Conservation (phyloP, 2,797 vertebrate species). For the Huso huso region DNA sequence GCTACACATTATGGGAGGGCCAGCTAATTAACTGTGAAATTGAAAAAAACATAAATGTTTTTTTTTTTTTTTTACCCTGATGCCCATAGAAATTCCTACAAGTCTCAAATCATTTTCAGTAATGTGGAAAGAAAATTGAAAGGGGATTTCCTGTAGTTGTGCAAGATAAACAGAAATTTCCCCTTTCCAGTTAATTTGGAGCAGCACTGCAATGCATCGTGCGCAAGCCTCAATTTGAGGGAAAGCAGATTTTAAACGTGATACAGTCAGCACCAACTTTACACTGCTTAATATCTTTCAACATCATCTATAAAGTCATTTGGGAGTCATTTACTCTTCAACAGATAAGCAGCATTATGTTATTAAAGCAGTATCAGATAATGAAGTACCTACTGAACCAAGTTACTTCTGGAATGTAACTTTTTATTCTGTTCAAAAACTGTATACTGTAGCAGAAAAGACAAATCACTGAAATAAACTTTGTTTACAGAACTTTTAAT, state of each 20-base stretch:
- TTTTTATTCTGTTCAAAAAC: too few species aligned
- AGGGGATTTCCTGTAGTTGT: slow-evolving; percentile 1
- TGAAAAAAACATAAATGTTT: too few species aligned
- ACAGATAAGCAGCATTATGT: neutral
- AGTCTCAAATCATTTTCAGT: neutral
- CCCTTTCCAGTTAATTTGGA: neutral
- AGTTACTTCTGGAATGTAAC: too few species aligned
- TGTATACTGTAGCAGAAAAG: too few species aligned
- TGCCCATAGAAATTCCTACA: neutral
- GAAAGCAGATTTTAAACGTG: neutral
- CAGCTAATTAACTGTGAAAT: too few species aligned
- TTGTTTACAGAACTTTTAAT: too few species aligned
- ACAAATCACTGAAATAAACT: too few species aligned
- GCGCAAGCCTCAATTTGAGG: neutral
- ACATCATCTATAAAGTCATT: neutral
- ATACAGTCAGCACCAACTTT: neutral
- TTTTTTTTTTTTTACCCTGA: neutral
- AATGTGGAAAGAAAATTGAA: slow-evolving; percentile 4
- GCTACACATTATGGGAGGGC: too few species aligned
- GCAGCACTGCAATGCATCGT: neutral
- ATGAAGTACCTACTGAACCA: neutral
- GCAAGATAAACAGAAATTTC: slow-evolving; percentile 1
- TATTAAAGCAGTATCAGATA: neutral
- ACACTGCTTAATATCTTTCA: neutral
- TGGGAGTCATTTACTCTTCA: neutral